Conservation (phyloP, 2,797 vertebrate genomes). For the Lithobates sylvaticus region DNA sequence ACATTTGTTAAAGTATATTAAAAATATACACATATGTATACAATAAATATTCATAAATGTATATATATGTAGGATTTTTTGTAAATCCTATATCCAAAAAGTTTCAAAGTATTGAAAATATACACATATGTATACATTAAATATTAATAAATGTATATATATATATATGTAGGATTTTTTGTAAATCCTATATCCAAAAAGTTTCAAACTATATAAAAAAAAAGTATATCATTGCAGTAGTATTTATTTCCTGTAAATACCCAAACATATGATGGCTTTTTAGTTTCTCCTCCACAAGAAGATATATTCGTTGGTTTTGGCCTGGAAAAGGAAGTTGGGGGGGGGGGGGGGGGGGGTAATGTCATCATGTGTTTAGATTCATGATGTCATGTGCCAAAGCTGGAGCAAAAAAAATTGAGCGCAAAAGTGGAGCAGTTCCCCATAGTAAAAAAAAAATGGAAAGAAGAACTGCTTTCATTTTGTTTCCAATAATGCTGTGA, state of each 20-base stretch:
- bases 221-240: too few species aligned
- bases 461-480: too few species aligned
- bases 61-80: too few species aligned
- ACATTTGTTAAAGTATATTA: slow-evolving; percentile 1
- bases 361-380: background rate
- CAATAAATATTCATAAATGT: background rate
- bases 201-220: too few species aligned
- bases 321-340: too few species aligned
- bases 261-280: background rate
- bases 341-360: background rate
- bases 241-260: background rate
- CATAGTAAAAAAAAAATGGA: too few species aligned
- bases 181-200: too few species aligned
- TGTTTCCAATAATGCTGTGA: background rate
- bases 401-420: background rate
- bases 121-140: background rate
- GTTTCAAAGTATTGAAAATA: too few species aligned
- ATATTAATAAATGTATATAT: background rate
- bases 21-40: slow-evolving; percentile 4
- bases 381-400: background rate
- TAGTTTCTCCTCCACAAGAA: background rate
- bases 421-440: too few species aligned
- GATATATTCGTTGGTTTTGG: background rate
- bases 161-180: background rate
- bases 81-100: too few species aligned